Evolutionary conservation across 2,797 vertebrate genomes (phyloP).

Genomic region (Cossypha heuglini): DNA sequence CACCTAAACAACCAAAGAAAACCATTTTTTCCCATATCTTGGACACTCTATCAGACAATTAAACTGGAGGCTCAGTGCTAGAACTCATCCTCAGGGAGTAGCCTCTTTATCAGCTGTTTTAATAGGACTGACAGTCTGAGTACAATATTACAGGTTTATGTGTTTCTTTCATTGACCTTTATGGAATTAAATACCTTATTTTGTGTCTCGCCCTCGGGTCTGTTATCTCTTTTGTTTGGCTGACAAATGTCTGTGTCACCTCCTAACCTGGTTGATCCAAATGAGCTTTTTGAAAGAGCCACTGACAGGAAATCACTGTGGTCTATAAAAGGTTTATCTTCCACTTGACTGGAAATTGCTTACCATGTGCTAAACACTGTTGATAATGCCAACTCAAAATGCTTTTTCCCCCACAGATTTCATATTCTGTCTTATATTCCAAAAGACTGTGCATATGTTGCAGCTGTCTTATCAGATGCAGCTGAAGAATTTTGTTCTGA

Average conservation of each 20-base stretch:
- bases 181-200: background rate
- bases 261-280: background rate
- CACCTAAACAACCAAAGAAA: background rate
- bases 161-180: background rate
- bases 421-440: background rate
- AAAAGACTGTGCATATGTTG: background rate
- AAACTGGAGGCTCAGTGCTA: background rate
- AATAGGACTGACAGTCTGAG: background rate
- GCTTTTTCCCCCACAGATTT: background rate
- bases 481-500: background rate
- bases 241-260: background rate
- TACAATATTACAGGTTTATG: background rate
- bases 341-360: background rate
- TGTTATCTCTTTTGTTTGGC: background rate
- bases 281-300: background rate
- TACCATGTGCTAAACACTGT: background rate
- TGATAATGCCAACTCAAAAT: background rate
- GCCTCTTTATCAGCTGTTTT: background rate
- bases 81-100: background rate
- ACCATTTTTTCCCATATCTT: fast-evolving
- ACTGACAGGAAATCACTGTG: background rate
- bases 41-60: background rate
- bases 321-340: background rate
- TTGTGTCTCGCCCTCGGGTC: background rate
- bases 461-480: slow-evolving; percentile 2